These are phyloP conservation scores for Pristionchus mayeri DNA, from an alignment of 2,888 invertebrate species.

Conservation along the genomic window DNA sequence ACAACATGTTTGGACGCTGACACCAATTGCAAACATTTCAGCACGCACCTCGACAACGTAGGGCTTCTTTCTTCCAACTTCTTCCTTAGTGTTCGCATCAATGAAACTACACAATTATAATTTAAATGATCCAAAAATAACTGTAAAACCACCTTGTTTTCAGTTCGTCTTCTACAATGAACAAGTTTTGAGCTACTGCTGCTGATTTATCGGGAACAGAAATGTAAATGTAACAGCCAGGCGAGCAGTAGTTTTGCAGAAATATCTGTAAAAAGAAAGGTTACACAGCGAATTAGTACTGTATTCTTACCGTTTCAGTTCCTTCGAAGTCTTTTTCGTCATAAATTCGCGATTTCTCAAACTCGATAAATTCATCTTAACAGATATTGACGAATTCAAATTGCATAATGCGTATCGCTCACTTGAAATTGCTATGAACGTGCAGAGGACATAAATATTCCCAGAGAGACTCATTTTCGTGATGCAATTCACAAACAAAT, in stretches of 20 bases:
- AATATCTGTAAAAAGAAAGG: neutral
- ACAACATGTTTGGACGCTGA: too few relatives aligned
- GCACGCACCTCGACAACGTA: neutral
- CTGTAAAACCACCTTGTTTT: neutral
- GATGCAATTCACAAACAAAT: too few relatives aligned
- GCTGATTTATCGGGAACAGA: neutral
- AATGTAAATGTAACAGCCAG: neutral
- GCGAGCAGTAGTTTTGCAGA: neutral
- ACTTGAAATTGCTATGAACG: neutral
- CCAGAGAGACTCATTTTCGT: neutral
- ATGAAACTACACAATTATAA: neutral
- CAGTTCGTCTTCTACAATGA: neutral
- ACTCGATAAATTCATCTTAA: constrained; percentile 1
- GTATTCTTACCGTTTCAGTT: neutral
- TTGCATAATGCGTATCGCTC: too few relatives aligned
- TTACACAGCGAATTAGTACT: neutral
- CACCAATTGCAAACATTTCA: too few relatives aligned
- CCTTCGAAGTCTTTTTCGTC: constrained; percentile 5
- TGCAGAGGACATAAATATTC: neutral
- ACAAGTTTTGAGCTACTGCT: neutral
- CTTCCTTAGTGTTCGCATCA: neutral
- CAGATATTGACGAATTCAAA: neutral
- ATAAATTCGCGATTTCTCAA: neutral
- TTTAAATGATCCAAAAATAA: neutral
- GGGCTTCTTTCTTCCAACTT: neutral